A percentile compares a stretch with the other conserved stretches of the same genome.
phyloP scores from a whole-genome alignment of 2,797 vertebrate species.

The Erithacus rubecula region DNA sequence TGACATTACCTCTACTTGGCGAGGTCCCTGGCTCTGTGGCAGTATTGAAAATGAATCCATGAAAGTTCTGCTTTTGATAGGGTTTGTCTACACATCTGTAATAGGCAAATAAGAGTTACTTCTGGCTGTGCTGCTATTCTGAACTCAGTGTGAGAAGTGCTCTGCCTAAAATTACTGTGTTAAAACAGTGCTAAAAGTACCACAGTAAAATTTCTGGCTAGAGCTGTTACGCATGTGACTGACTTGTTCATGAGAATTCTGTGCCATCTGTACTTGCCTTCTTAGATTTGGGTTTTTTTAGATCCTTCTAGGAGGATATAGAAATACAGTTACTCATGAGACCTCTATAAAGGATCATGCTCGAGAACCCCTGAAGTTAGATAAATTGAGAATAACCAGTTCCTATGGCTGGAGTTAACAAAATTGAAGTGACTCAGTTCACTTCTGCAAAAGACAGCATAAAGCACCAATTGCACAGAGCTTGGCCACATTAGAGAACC shows the following conservation, averaged over 20 bases:
- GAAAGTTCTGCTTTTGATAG: neutral
- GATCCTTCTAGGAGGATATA: neutral
- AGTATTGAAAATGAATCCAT: neutral
- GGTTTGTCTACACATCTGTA: neutral
- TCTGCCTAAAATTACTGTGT: neutral
- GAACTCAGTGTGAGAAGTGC: neutral
- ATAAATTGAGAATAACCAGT: neutral
- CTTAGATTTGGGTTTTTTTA: neutral
- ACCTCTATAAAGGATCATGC: neutral
- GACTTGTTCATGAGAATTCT: neutral
- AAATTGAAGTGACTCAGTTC: neutral
- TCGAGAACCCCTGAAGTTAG: rapidly evolving
- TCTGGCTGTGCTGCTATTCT: neutral
- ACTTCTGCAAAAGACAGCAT: neutral
- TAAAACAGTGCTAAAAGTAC: neutral
- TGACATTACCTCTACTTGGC: neutral
- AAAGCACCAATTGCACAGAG: neutral
- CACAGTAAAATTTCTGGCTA: neutral
- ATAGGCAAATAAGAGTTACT: neutral
- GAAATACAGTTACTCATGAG: neutral
- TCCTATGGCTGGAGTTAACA: neutral
- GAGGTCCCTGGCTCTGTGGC: neutral
- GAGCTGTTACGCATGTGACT: neutral
- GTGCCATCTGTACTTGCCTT: neutral
- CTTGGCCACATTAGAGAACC: neutral